These are phyloP conservation scores for Luperina nickerlii DNA, from an alignment of 2,888 invertebrate species.

Conservation along the genomic window DNA sequence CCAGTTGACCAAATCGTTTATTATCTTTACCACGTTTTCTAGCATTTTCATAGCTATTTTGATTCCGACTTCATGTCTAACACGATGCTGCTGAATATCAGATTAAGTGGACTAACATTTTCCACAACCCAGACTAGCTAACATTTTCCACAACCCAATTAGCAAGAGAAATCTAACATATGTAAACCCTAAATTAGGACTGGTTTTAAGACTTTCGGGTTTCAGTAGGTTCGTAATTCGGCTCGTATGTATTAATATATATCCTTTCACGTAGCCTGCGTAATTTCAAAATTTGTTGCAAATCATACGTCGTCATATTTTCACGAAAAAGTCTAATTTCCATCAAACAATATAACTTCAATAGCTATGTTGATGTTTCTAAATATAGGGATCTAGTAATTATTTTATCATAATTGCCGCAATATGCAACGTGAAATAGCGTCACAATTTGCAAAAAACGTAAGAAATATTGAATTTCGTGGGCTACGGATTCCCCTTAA, in stretches of 20 bases:
- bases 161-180: constrained; percentile 9
- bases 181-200: background rate
- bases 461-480: background rate
- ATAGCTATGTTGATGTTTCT: background rate
- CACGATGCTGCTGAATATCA: constrained; percentile 19
- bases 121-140: constrained; percentile 25
- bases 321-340: background rate
- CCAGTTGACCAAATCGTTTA: too few species aligned
- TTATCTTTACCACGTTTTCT: background rate
- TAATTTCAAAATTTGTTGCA: background rate
- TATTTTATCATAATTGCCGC: background rate
- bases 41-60: constrained; percentile 7
- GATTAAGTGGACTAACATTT: constrained; percentile 21
- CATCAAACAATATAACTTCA: background rate
- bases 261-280: background rate
- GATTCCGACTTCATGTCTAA: constrained; percentile 2
- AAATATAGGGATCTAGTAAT: background rate
- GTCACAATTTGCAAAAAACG: background rate
- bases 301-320: background rate
- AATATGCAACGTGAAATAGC: background rate
- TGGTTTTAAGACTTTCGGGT: background rate
- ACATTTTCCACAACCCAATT: constrained; percentile 38
- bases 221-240: background rate
- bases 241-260: background rate
- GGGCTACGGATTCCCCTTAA: too few species aligned